Base-by-base conservation (phyloP, 2,797 vertebrate species). In the Chelidonichthys spinosus region DNA sequence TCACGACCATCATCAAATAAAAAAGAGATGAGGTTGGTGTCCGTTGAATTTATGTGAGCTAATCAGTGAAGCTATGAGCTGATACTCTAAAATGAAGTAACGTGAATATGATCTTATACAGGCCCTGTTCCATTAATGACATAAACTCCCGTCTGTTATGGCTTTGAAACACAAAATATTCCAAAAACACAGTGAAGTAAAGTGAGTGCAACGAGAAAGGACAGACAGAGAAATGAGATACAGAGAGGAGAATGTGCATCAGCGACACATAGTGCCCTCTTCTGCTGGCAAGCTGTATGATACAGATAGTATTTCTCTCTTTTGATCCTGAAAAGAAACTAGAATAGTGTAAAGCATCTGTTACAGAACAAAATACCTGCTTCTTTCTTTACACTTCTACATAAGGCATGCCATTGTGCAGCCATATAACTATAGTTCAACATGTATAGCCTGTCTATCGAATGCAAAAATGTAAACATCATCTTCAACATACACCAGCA, bases 181-280 rank as follows among this genome's bases (percentile, higher is more conserved):
- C 78, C 47, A 72, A 76, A 61, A 70, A 67, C 54, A 70, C 46
- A 61, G 39, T 65, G 43, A 74, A 49, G 40, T 37, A 64, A 82
- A 81, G 70, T 69, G 64, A 74, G 33, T 32, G 68, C 73, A 72
- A 73, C 63, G 63, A 72, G 55, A 69, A 43, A 67, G 71, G 69
- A 75, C 43, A 65, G 67, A 71, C 39, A 61, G 63, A 70, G 53
- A 76, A 53, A 25, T 25, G 25, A 76, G 78, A 75, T 66, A 83
- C 62, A 70, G 59, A 61, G 70, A 66, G 35, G 65, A 72, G 61
- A 79, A 78, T 36, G 66, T 44, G 62, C 84, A 82, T 75, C 82
- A 87, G 92, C 84, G 56, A 94, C 87, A 89, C 91, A 93, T 81
- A 94, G 94, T 94, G 94, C 95, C 95, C 94, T 95, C 95, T 95